These are phyloP conservation scores for Hydropotes inermis DNA, from an alignment of 2,113 vertebrate genomes.

Conservation along the genomic window DNA sequence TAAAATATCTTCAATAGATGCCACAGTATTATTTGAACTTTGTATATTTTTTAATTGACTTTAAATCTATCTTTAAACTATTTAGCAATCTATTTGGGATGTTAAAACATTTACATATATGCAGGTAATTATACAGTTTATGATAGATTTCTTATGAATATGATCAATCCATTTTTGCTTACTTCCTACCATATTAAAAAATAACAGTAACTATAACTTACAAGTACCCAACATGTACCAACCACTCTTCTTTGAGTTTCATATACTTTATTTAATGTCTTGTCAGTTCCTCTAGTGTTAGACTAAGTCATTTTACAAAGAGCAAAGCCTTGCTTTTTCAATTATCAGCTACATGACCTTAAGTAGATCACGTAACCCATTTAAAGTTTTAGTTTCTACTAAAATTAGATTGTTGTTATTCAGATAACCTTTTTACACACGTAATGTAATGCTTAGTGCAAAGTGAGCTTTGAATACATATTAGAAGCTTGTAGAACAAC, in stretches of 20 bases:
- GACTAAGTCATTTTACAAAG: not conserved
- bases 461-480: not conserved
- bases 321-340: not conserved
- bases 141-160: not conserved
- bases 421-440: not conserved
- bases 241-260: not conserved
- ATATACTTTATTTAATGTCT: not conserved
- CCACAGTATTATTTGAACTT: not conserved
- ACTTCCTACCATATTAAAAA: not conserved
- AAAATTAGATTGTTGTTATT: conserved; percentile 30
- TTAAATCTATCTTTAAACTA: not conserved
- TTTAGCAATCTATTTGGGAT: not conserved
- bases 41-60: not conserved
- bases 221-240: not conserved
- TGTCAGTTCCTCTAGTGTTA: not conserved
- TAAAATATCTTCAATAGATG: not conserved
- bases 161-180: not conserved
- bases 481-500: not conserved
- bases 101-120: conserved; percentile 18
- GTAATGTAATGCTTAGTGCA: not conserved
- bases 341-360: not conserved
- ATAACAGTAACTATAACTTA: not conserved
- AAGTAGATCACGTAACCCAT: not conserved
- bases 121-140: not conserved
- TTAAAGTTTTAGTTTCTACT: not conserved